phyloP scores from a whole-genome alignment of 2,888 invertebrate genomes.

The Gnatocerus cornutus region DNA sequence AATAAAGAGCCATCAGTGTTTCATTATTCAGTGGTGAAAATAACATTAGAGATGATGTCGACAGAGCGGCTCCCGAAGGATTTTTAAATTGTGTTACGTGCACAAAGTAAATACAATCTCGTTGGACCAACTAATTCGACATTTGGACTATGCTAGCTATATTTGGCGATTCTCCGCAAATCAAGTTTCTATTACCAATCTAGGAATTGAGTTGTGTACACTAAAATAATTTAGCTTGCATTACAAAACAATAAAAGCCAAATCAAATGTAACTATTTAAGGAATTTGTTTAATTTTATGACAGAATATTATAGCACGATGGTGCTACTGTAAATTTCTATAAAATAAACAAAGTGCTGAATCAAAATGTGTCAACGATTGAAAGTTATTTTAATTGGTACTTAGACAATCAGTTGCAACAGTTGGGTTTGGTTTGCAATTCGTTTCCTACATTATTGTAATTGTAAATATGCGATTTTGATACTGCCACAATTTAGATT shows the following conservation, averaged over 20 bases:
- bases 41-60: not conserved
- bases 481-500: constrained; percentile 53
- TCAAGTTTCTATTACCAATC: constrained; percentile 33
- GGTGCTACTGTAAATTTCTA: constrained; percentile 50
- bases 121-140: not conserved
- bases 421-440: constrained; percentile 30
- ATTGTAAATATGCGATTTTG: constrained; percentile 60
- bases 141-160: constrained; percentile 26
- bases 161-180: constrained; percentile 12
- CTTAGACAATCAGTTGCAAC: constrained; percentile 54
- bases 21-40: not conserved
- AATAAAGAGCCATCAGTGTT: constrained; percentile 1
- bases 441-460: constrained; percentile 16
- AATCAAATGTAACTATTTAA: constrained; percentile 42
- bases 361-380: constrained; percentile 46
- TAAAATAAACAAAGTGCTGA: constrained; percentile 52
- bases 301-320: constrained; percentile 45
- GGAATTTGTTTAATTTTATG: constrained; percentile 49
- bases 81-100: not conserved
- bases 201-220: constrained; percentile 49
- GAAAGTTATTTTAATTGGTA: constrained; percentile 46
- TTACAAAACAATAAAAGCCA: constrained; percentile 44
- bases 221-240: constrained; percentile 47
- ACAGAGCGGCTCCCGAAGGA: not conserved
- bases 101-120: not conserved